These are phyloP conservation scores for Phenganax marumi DNA, from an alignment of 92 coral and sea anemone genomes.

Conservation along the genomic window DNA sequence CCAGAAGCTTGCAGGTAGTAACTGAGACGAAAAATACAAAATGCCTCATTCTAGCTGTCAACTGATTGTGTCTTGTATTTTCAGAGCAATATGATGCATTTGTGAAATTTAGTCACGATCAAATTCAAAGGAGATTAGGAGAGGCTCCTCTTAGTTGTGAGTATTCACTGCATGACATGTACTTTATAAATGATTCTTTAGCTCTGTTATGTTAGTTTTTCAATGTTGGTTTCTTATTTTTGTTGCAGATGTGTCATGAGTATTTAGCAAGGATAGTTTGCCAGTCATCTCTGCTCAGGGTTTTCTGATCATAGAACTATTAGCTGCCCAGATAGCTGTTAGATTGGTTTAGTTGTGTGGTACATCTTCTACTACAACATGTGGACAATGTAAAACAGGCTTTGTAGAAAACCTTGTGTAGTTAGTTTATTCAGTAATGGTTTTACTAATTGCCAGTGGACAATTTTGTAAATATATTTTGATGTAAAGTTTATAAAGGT, in stretches of 20 bases:
- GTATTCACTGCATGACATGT: constrained; percentile 23
- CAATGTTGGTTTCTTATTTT: background rate
- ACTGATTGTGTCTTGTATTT: background rate
- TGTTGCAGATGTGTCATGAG: constrained; percentile 35
- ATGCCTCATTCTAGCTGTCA: too few relatives aligned
- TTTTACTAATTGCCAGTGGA: background rate
- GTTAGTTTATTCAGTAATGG: background rate
- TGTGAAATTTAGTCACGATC: constrained; percentile 98
- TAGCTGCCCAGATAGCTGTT: background rate
- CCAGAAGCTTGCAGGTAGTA: constrained; percentile 87
- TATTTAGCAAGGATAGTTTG: background rate
- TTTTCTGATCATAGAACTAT: background rate
- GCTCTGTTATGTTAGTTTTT: background rate
- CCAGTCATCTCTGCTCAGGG: background rate
- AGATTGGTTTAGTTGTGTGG: constrained; percentile 4
- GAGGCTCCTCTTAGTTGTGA: constrained; percentile 92
- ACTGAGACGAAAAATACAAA: too few relatives aligned
- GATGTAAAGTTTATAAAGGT: constrained; percentile 34
- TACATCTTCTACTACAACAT: background rate
- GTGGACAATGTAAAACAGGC: constrained; percentile 2
- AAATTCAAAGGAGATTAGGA: constrained; percentile 90
- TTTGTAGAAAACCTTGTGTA: background rate
- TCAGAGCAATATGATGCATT: constrained; percentile 99
- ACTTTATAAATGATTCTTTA: background rate
- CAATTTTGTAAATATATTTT: constrained; percentile 32